Base-by-base conservation (phyloP, 2,888 invertebrate genomes). In the Lithophane socia region DNA sequence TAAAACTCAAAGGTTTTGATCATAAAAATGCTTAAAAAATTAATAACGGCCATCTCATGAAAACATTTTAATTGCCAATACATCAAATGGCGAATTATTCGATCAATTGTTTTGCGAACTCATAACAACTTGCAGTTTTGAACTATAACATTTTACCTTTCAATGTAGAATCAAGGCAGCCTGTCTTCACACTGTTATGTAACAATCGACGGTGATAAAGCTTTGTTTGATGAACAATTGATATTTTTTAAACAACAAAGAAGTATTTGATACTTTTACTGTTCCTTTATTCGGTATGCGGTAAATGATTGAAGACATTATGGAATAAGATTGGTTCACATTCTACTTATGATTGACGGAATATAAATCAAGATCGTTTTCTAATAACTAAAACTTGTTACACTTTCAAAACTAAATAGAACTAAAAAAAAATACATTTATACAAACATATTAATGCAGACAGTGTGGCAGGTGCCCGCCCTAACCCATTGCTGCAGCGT, bases 121-220 rank as follows among this genome's bases (percentile, higher is more conserved):
- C 90, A 92, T 89, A 81, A 85, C 89, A 89, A 83, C 84, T 88
- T 89, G 90, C 91, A 89, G 64, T 90, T 90, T 87, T 86, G 75
- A 82, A 86, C 81, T 84, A 74, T 85, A 81, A 81, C 86, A 89
- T 89, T 90, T 90, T 89, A 87, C 85, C 76, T 83, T 85, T 87
- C 87, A 88, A 91, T 89, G 90, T 90, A 74, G 85, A 67, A 76
- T 85, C 80, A 88, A 88, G 86, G 86, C 83, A 79, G 84, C 65
- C 73, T 75, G 68, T 77, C 76, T 75, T 87, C 81, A 90, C 87
- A 88, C 87, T 82, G 86, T 88, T 85, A 82, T 76, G 82, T 86
- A 90, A 87, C 79, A 79, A 74, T 74, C 79, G 75, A 85, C 67
- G 16, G 75, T 82, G 85, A 83, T 80, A 83, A 70, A 76, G 77